Percentiles rank a stretch among this genome's conserved stretches.
phyloP scores from a whole-genome alignment of 2,113 vertebrate species.

The Delphinapterus leucas region DNA sequence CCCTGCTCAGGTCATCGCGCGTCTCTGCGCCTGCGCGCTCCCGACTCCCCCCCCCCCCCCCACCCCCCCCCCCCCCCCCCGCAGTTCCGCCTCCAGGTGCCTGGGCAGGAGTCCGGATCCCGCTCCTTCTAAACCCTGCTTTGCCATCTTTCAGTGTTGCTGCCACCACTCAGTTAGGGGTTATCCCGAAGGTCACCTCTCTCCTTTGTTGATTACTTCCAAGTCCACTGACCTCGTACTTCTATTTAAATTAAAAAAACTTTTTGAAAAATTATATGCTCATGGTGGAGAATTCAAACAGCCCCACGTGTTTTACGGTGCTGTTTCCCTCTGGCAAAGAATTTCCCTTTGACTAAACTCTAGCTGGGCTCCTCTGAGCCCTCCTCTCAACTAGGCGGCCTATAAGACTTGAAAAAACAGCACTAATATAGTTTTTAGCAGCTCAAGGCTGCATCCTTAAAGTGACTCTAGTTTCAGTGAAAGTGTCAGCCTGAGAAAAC shows the following conservation, averaged over 20 bases:
- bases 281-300: neutral
- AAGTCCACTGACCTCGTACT: neutral
- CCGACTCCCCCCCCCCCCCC: accelerated
- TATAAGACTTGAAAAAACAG: neutral
- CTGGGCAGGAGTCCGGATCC: accelerated
- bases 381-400: neutral
- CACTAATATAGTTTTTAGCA: no score
- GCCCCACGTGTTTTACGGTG: no score
- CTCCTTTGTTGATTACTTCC: neutral
- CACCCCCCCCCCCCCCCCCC: accelerated
- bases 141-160: neutral
- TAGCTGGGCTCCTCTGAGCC: neutral
- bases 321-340: neutral
- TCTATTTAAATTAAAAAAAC: neutral
- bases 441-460: neutral
- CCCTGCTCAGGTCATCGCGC: accelerated
- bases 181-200: no score
- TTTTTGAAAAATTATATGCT: neutral
- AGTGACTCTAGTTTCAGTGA: neutral
- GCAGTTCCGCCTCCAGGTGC: accelerated
- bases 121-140: neutral
- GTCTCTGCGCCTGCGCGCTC: neutral
- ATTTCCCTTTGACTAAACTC: neutral
- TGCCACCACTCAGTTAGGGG: no score
- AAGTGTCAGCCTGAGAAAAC: neutral